Evolutionary conservation across 1,140 invertebrate species (phyloP), one percentile per base, ranked within the genome.

Genomic region (Contarinia nasturtii): DNA sequence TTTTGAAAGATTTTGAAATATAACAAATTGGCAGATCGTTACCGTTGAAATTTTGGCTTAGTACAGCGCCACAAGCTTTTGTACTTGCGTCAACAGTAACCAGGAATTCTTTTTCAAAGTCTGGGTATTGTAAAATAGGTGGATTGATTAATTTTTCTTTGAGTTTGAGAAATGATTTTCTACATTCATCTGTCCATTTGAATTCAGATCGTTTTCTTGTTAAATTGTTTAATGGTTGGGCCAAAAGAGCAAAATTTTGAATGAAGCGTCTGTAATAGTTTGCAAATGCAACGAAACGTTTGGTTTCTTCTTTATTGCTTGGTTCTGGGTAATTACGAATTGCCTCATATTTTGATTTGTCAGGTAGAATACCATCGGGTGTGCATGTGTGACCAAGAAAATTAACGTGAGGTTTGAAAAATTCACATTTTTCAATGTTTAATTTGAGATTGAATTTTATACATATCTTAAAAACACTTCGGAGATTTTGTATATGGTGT

Each of bases 11-110:
- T 33, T 56, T 36, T 11, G 47, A 52, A 2, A 56, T 55, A 47
- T 57, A 64, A n/a, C 54, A 53, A 34, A 63, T 55, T 12, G 53
- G 54, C 50, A 22, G 48, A 45, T 55, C 57, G 21, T 48, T 38
- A 12, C 49, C 53, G 19, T 53, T 52, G 37, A 33, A 42, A 43
- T 48, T 53, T 52, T 63, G 58, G 8, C 53, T 56, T 44, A 55
- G 49, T 19, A 57, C 56, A 55, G 49, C 50, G 7, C 52, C 53
- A 12, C 55, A 45, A 11, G 53, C 52, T 12, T 48, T 20, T 11
- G 46, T 46, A 1, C 41, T 46, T 12, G 53, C 54, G n/a, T 57
- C 54, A 0, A 51, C 53, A 2, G 51, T 55, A 5, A 57, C n/a
- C 14, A 51, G 49, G 44, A 54, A 57, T 15, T 42, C 18, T 47